These are phyloP conservation scores for Tadarida brasiliensis DNA, from an alignment of 2,797 vertebrate species.

Conservation along the genomic window DNA sequence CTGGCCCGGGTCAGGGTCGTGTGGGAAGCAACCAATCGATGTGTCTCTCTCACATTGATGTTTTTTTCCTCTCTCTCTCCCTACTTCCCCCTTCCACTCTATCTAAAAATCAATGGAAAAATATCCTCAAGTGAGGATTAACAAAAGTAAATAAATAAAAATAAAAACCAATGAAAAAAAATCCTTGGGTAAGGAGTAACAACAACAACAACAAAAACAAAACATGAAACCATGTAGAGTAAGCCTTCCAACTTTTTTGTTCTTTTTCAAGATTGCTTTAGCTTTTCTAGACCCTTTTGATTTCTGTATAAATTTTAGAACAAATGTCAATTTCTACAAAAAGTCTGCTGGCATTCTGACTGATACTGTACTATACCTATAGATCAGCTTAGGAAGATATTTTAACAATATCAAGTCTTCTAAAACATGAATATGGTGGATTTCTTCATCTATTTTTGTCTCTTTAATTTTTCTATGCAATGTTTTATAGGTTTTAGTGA, in stretches of 20 bases:
- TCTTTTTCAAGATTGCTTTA: conserved; percentile 11
- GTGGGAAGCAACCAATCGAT: too few relatives aligned
- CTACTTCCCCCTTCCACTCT: too few relatives aligned
- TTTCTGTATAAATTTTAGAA: neutral
- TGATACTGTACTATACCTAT: neutral
- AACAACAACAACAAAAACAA: too few relatives aligned
- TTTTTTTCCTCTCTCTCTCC: too few relatives aligned
- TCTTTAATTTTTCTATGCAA: conserved; percentile 27
- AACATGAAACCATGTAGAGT: neutral
- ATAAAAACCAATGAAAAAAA: too few relatives aligned
- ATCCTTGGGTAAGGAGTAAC: too few relatives aligned
- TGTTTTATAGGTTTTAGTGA: neutral
- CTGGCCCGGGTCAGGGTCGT: too few relatives aligned
- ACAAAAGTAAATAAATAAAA: too few relatives aligned
- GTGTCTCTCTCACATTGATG: too few relatives aligned
- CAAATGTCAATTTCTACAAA: neutral
- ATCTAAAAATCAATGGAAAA: too few relatives aligned
- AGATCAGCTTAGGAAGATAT: neutral
- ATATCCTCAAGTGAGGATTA: too few relatives aligned
- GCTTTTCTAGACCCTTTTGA: neutral
- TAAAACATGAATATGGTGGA: neutral
- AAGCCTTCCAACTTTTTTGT: neutral
- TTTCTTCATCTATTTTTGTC: conserved; percentile 36
- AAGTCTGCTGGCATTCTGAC: neutral
- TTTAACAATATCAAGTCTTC: neutral